Conservation (phyloP, 2,888 invertebrate species). For the Archips xylosteana region DNA sequence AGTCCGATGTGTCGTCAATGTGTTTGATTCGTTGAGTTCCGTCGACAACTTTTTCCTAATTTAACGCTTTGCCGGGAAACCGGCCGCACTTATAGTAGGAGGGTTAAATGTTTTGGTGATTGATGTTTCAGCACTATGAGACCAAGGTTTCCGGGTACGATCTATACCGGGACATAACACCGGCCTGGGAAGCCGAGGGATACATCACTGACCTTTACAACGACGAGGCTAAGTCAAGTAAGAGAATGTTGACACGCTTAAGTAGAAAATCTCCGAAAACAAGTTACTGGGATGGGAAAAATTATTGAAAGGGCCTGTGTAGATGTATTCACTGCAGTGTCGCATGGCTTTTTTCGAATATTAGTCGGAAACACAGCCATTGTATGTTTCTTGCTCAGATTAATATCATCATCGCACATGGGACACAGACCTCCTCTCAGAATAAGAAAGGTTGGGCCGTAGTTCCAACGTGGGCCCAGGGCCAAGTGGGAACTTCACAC, state of each 20-base stretch:
- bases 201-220: constrained; percentile 91
- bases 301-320: too few relatives aligned
- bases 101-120: constrained; percentile 10
- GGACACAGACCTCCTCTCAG: too few relatives aligned
- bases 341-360: too few relatives aligned
- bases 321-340: too few relatives aligned
- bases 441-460: too few relatives aligned
- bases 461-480: too few relatives aligned
- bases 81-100: not conserved
- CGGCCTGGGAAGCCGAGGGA: constrained; percentile 83
- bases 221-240: constrained; percentile 85
- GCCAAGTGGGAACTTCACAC: too few relatives aligned
- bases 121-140: constrained; percentile 56
- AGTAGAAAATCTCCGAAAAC: not conserved
- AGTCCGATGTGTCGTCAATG: not conserved
- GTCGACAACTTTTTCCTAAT: not conserved
- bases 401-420: too few relatives aligned
- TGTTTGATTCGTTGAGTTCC: not conserved
- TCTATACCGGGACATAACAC: constrained; percentile 78
- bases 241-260: constrained; percentile 41
- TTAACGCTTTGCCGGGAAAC: not conserved
- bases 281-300: too few relatives aligned
- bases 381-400: too few relatives aligned
- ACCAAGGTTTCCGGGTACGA: constrained; percentile 78
- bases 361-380: too few relatives aligned